These are phyloP conservation scores for Apteryx mantelli DNA, from an alignment of 2,113 vertebrate species.

Conservation along the genomic window DNA sequence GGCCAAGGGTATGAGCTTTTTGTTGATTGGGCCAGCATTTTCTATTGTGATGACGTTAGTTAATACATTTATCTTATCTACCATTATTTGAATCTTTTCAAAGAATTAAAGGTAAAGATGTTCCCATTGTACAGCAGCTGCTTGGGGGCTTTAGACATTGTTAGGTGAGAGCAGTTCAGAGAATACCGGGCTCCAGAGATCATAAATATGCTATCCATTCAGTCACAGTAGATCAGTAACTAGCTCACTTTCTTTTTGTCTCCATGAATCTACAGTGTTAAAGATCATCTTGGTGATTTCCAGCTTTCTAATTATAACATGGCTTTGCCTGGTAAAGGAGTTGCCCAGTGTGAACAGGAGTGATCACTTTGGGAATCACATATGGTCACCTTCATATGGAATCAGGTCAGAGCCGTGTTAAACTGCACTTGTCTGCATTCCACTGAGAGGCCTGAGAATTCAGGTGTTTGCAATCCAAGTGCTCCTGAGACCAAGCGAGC, in stretches of 20 bases:
- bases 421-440: background rate
- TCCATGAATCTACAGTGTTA: background rate
- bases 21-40: background rate
- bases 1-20: too few relatives aligned
- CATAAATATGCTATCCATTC: background rate
- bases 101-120: background rate
- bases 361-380: background rate
- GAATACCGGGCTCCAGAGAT: too few relatives aligned
- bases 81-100: background rate
- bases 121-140: accelerated
- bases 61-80: accelerated
- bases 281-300: background rate
- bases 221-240: background rate
- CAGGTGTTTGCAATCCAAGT: background rate
- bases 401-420: too few relatives aligned
- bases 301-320: background rate
- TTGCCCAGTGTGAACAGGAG: background rate
- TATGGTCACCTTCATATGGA: background rate
- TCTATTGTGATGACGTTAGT: accelerated
- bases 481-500: background rate
- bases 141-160: background rate
- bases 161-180: background rate
- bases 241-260: background rate
- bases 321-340: background rate
- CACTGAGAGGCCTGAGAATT: background rate